Percentiles rank a stretch among this genome's conserved stretches.
phyloP scores from a whole-genome alignment of 2,888 invertebrate genomes.

The Eueremaeus valkanovi region DNA sequence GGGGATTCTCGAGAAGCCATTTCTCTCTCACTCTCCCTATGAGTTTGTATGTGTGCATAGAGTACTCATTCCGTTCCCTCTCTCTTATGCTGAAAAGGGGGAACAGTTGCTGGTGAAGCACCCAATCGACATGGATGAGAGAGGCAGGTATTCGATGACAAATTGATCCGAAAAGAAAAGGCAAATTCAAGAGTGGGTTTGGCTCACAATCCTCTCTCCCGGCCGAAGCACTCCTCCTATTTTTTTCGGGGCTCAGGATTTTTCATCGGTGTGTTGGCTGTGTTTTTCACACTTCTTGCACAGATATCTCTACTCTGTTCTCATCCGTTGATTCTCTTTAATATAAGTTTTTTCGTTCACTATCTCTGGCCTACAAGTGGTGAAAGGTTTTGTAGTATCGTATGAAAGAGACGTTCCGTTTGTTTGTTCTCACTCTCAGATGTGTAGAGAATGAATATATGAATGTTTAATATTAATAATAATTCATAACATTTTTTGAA shows the following conservation, averaged over 20 bases:
- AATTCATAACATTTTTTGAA: neutral
- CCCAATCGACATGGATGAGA: constrained; percentile 26
- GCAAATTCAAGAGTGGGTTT: constrained; percentile 31
- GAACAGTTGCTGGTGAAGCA: constrained; percentile 5
- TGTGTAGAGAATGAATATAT: neutral
- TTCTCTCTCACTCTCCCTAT: neutral
- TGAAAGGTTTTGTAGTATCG: neutral
- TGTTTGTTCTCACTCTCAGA: neutral
- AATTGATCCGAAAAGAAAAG: constrained; percentile 26
- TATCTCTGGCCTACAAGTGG: neutral
- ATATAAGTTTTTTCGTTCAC: constrained; percentile 9
- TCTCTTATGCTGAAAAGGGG: constrained; percentile 10
- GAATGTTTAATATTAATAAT: neutral
- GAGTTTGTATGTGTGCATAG: neutral
- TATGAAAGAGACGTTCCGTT: neutral
- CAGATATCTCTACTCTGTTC: constrained; percentile 11
- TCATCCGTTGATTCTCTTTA: neutral
- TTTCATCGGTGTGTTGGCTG: neutral
- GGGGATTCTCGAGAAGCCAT: neutral
- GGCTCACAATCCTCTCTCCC: constrained; percentile 5
- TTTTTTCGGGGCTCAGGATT: neutral
- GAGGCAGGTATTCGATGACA: constrained; percentile 31
- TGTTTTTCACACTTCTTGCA: constrained; percentile 13
- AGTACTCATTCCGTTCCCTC: neutral
- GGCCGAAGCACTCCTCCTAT: neutral